Base-by-base conservation (phyloP, 2,888 invertebrate species). In the Hipparchia semele region DNA sequence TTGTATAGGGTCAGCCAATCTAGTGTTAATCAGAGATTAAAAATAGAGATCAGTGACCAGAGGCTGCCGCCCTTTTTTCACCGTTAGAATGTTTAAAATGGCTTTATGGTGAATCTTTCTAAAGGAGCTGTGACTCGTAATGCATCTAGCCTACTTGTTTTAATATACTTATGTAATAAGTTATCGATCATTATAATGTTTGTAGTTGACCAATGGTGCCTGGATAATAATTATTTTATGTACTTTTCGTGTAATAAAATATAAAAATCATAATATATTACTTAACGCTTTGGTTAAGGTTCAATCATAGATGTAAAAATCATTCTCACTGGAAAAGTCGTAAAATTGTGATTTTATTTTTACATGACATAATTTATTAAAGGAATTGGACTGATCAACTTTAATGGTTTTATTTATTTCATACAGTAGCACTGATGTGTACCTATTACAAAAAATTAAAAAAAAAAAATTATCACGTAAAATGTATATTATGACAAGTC, bases 291-390 rank as follows among this genome's bases (percentile, higher is more conserved):
- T 77, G 77, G n/a, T 23, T 75, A 68, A 59, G 33, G 51, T 67
- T 62, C 80, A 77, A 39, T 39, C 5, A 39, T 60, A 60, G 78
- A 56, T 54, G 54, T 68, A 64, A 79, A 77, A 78, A 80, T 82
- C 82, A 83, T 75, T 83, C 79, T 80, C 65, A 82, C 77, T 80
- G 80, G 77, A 78, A 76, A 80, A 81, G 79, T 84, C 80, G 45
- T 82, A 79, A 65, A 84, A 83, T 85, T 87, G 85, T 86, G 86
- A 87, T 86, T 84, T 80, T 84, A 86, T 85, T 87, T 90, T 87
- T 90, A 91, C 89, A 90, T 92, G 91, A 91, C 91, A 90, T 87
- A 86, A 90, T 88, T 89, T 90, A 92, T 90, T 90, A 89, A 90
- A 91, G 84, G 88, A 39, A 39, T 87, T 88, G 88, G 92, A 93